Base-by-base conservation (phyloP, 1,140 invertebrate species). In the Eciton burchellii region DNA sequence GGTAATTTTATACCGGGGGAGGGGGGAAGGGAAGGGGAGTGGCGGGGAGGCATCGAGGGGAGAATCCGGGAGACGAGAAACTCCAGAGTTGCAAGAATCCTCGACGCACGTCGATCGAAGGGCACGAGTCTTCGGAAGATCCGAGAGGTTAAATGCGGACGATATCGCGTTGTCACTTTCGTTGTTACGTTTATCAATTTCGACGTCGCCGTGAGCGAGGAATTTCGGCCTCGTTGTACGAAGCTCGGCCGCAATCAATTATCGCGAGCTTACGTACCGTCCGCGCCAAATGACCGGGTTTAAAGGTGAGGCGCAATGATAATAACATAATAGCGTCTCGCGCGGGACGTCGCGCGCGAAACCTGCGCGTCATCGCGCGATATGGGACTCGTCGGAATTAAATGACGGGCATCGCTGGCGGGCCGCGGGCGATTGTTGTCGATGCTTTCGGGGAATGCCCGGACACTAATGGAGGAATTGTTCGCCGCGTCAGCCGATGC, bases 1-100 rank as follows among this genome's bases (percentile, higher is more conserved):
- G 52, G 21, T 68, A 79, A 79, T 79, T 79, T 79, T 56, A 79
- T 56, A 56, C 52, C 35, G 19, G 16, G 43, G n/a, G n/a, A n/a
- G n/a, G n/a, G n/a, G n/a, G n/a, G n/a, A n/a, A n/a, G n/a, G n/a
- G n/a, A n/a, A n/a, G n/a, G n/a, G n/a, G n/a, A n/a, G n/a, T n/a
- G n/a, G n/a, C n/a, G n/a, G n/a, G n/a, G n/a, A n/a, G n/a, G n/a
- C n/a, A n/a, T n/a, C n/a, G n/a, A n/a, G n/a, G n/a, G n/a, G n/a
- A n/a, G n/a, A n/a, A n/a, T n/a, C n/a, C n/a, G n/a, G n/a, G n/a
- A n/a, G n/a, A n/a, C n/a, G n/a, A n/a, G n/a, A n/a, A n/a, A n/a
- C n/a, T n/a, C n/a, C 6, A 26, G 8, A 45, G 35, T 70, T 41
- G 43, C 21, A 24, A 45, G 29, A 77, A 77, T 77, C 54, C 24